Evolutionary conservation across 2,113 vertebrate genomes (phyloP), one percentile per base, ranked within the genome.

Genomic region (Lates calcarifer): DNA sequence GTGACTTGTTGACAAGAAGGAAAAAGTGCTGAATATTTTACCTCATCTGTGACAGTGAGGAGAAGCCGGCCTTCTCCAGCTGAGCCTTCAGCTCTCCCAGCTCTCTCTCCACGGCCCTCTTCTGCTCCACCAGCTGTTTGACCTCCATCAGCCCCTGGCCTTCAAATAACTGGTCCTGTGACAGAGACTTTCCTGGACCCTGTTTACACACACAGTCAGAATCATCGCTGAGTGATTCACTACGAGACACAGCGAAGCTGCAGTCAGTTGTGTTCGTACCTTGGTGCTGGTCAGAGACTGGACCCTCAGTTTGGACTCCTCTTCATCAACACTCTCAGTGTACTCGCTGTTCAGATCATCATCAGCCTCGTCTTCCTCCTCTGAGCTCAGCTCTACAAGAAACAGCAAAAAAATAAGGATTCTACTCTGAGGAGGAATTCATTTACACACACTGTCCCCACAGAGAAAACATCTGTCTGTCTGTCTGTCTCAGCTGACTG

Each of bases 1-100:
- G n/a, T n/a, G n/a, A n/a, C n/a, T n/a, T n/a, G n/a, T n/a, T n/a
- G n/a, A n/a, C n/a, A n/a, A n/a, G n/a, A n/a, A n/a, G n/a, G n/a
- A n/a, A n/a, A n/a, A n/a, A n/a, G n/a, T n/a, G n/a, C n/a, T n/a
- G n/a, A n/a, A n/a, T n/a, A n/a, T 17, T 2, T 61, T 77, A 96
- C 98, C 97, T 98, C 93, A 98, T 96, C 73, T 97, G 96, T 47
- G 96, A 96, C 11, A 98, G 93, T 0, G 97, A 97, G 61, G 95
- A 95, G 93, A 97, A 97, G 24, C 97, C 97, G 0, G 96, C 93
- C 91, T 96, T 96, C 87, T 96, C 95, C 78, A 97, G 95, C 92
- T 98, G 97, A 3, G 89, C 90, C 94, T 97, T 98, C 66, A 98
- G 94, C 80, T 97, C 96, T 15, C 80, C 91, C 87, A 98, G 94